Conservation (phyloP, 1,140 invertebrate genomes). For the Pristionchus pacificus region DNA sequence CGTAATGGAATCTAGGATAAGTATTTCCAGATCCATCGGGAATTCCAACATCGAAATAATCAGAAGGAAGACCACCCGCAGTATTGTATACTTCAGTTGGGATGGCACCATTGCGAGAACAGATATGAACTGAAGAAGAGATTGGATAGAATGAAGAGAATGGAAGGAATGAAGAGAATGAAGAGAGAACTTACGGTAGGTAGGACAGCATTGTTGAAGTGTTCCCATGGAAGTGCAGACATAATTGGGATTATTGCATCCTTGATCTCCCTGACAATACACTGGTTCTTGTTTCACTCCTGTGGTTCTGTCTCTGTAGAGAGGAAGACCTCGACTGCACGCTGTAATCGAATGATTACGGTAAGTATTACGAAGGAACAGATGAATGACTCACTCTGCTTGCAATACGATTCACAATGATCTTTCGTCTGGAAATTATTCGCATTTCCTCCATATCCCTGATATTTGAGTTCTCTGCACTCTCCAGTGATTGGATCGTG, state of each 20-base stretch:
- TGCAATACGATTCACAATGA: conserved; percentile 56
- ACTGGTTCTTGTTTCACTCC: conserved; percentile 56
- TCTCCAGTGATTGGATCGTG: conserved; percentile 56
- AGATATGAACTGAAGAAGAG: conserved; percentile 40
- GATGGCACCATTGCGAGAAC: conserved; percentile 55
- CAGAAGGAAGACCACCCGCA: conserved; percentile 52
- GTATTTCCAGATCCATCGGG: conserved; percentile 52
- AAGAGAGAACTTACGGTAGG: conserved; percentile 49
- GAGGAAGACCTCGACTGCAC: conserved; percentile 52
- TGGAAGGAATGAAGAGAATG: not conserved
- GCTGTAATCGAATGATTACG: conserved; percentile 34
- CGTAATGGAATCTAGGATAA: conserved; percentile 55
- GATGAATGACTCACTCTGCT: conserved; percentile 50
- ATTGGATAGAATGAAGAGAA: not conserved
- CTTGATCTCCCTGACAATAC: conserved; percentile 56
- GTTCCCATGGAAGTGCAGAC: conserved; percentile 55
- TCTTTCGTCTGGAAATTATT: conserved; percentile 55
- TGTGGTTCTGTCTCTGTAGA: conserved; percentile 55
- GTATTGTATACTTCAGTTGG: conserved; percentile 57
- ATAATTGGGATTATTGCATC: conserved; percentile 57
- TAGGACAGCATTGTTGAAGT: conserved; percentile 55
- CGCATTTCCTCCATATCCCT: conserved; percentile 50
- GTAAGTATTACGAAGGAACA: conserved; percentile 2
- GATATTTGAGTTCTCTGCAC: conserved; percentile 55
- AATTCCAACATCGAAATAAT: conserved; percentile 56